Conservation (phyloP, 2,888 invertebrate genomes). For the Lepidocyrtinus sp. region DNA sequence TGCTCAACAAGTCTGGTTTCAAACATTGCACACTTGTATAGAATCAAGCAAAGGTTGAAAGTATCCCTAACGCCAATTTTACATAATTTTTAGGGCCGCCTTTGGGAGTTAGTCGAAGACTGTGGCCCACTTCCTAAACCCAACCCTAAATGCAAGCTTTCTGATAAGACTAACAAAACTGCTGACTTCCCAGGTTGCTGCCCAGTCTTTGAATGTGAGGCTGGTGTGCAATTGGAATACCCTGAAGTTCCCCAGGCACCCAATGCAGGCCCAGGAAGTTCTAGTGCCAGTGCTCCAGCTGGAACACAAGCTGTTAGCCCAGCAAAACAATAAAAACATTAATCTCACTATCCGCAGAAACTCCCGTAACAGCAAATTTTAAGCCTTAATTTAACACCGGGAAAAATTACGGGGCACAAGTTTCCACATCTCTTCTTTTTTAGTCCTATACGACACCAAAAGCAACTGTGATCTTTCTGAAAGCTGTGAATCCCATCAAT, state of each 20-base stretch:
- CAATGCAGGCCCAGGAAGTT: conserved; percentile 65
- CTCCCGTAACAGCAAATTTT: conserved; percentile 37
- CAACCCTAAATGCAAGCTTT: conserved; percentile 89
- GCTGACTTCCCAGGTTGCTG: conserved; percentile 90
- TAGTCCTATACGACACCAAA: neutral
- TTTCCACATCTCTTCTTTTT: conserved; percentile 14
- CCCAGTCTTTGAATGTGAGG: conserved; percentile 88
- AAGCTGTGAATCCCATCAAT: neutral
- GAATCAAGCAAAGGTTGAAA: neutral
- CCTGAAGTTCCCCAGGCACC: conserved; percentile 79
- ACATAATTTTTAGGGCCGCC: conserved; percentile 74
- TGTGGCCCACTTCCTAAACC: conserved; percentile 90
- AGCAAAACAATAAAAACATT: conserved; percentile 56
- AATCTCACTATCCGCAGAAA: conserved; percentile 31
- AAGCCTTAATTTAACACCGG: neutral
- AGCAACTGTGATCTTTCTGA: conserved; percentile 12
- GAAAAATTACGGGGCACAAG: neutral
- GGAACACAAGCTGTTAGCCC: conserved; percentile 65
- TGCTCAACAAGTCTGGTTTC: conserved; percentile 73
- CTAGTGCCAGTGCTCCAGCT: conserved; percentile 59
- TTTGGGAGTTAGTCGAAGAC: conserved; percentile 87
- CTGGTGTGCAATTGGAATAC: conserved; percentile 87
- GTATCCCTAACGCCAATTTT: too few relatives aligned
- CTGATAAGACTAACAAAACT: conserved; percentile 91
- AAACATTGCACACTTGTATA: neutral